phyloP scores from a whole-genome alignment of 2,888 invertebrate genomes.

The Nephrotoma appendiculata region DNA sequence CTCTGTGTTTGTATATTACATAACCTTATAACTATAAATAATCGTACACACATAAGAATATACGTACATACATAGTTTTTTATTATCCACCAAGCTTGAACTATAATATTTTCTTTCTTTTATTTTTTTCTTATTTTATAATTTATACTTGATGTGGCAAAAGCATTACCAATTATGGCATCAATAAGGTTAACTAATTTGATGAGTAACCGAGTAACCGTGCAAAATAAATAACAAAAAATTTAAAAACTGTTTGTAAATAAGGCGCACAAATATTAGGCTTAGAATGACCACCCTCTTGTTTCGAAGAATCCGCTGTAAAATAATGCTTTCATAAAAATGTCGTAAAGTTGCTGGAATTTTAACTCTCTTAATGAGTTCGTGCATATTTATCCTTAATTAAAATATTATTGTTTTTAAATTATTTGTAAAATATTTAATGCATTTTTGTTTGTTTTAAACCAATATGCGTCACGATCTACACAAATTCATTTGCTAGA shows the following conservation, averaged over 20 bases:
- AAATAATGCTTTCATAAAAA: too few relatives aligned
- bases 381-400: too few relatives aligned
- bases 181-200: neutral
- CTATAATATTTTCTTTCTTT: neutral
- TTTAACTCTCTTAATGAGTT: too few relatives aligned
- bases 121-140: neutral
- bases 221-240: neutral
- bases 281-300: too few relatives aligned
- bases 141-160: conserved; percentile 1
- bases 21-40: conserved; percentile 1
- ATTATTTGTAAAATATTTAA: too few relatives aligned
- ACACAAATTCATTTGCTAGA: too few relatives aligned
- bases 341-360: too few relatives aligned
- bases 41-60: neutral
- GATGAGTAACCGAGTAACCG: conserved; percentile 6
- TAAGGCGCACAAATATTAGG: too few relatives aligned
- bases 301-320: too few relatives aligned
- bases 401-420: too few relatives aligned
- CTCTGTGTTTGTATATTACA: neutral
- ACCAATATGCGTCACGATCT: too few relatives aligned
- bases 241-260: neutral
- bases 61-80: neutral
- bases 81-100: neutral
- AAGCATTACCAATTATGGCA: conserved; percentile 1
- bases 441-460: too few relatives aligned